Conservation (phyloP, 2,888 invertebrate genomes). For the Arenicola marina region DNA sequence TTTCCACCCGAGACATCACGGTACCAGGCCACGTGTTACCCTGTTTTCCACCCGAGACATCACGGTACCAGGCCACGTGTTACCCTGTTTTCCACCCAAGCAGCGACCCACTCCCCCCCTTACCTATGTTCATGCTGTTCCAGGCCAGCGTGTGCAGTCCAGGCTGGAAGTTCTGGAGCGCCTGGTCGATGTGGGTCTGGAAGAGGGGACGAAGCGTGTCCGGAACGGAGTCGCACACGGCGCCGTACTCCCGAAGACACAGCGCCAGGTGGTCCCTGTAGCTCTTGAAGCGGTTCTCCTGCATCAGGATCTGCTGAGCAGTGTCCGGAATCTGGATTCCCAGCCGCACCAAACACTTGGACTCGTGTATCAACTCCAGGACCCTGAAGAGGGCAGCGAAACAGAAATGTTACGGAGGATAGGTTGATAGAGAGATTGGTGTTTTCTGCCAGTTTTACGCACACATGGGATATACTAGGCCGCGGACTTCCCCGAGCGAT, state of each 20-base stretch:
- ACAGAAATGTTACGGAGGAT: slow-evolving; percentile 10
- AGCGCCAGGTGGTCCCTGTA: slow-evolving; percentile 59
- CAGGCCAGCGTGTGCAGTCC: slow-evolving; percentile 58
- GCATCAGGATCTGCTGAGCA: slow-evolving; percentile 51
- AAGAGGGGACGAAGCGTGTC: slow-evolving; percentile 50
- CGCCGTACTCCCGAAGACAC: slow-evolving; percentile 47
- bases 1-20: too few relatives aligned
- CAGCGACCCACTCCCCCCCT: too few relatives aligned
- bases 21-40: too few relatives aligned
- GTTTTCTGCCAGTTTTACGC: too few relatives aligned
- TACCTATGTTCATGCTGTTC: slow-evolving; percentile 62
- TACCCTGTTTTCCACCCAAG: too few relatives aligned
- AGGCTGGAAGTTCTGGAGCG: slow-evolving; percentile 55
- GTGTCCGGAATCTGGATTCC: slow-evolving; percentile 58
- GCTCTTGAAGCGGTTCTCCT: slow-evolving; percentile 57
- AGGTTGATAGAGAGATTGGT: too few relatives aligned
- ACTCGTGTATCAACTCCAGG: slow-evolving; percentile 58
- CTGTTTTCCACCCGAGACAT: too few relatives aligned
- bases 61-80: too few relatives aligned
- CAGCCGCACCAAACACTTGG: slow-evolving; percentile 58
- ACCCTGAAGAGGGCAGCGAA: too few relatives aligned
- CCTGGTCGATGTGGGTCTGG: slow-evolving; percentile 46
- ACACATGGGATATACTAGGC: too few relatives aligned
- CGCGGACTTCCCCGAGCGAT: too few relatives aligned
- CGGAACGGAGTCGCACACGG: slow-evolving; percentile 51